Percentiles rank a stretch among this genome's conserved stretches.
Evolutionary conservation across 2,888 invertebrate species (phyloP).

Genomic region (Tortrix viridana): DNA sequence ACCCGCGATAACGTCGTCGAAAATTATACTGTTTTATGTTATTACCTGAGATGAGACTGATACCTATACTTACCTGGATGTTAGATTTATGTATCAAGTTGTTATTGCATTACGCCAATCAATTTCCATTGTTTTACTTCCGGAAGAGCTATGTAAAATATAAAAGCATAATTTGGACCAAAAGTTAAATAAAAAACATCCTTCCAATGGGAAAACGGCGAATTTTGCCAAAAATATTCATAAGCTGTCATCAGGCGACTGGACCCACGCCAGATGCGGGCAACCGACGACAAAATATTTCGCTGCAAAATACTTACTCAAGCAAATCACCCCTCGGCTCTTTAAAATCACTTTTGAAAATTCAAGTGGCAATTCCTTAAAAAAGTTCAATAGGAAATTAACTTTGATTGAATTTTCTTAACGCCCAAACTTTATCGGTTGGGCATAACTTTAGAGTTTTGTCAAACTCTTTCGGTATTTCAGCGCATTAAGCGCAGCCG

Average conservation of each 20-base stretch:
- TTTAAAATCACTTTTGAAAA: constrained; percentile 77
- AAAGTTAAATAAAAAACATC: constrained; percentile 70
- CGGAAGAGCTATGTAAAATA: constrained; percentile 38
- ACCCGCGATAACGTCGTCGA: constrained; percentile 24
- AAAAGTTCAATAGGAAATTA: constrained; percentile 50
- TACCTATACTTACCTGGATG: no score
- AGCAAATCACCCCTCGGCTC: constrained; percentile 72
- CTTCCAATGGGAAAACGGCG: constrained; percentile 66
- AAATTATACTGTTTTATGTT: no score
- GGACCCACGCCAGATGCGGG: constrained; percentile 81
- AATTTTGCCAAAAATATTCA: constrained; percentile 83
- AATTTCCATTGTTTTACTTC: constrained; percentile 38
- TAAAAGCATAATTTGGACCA: constrained; percentile 56
- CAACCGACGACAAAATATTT: constrained; percentile 79
- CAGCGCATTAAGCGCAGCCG: constrained; percentile 22
- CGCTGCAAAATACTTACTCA: constrained; percentile 79
- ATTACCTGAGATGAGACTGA: no score
- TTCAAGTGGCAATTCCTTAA: constrained; percentile 67
- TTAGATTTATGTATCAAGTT: no score
- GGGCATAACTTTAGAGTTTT: constrained; percentile 29
- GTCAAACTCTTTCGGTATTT: constrained; percentile 27
- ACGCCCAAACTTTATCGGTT: constrained; percentile 38
- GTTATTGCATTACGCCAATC: neutral
- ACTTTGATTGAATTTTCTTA: constrained; percentile 49
- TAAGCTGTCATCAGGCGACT: constrained; percentile 83